phyloP scores from a whole-genome alignment of 35 echinoderm and acorn worm genomes.

The Ophioderma brevispina region DNA sequence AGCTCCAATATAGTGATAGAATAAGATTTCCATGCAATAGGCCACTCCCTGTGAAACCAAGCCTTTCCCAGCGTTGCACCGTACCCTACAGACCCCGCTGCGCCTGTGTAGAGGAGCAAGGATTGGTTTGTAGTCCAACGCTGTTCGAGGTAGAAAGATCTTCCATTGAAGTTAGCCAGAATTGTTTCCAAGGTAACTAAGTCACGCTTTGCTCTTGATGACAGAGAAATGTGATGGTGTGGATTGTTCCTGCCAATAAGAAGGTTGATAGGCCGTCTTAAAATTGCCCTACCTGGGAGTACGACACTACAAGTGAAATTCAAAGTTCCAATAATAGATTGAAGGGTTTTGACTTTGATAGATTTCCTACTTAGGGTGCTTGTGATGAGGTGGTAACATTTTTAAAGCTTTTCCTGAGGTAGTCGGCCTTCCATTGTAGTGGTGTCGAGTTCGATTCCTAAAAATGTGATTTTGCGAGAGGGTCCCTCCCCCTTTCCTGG shows the following conservation, averaged over 20 bases:
- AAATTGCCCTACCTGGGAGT: too few species aligned
- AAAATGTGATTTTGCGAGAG: neutral
- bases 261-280: too few species aligned
- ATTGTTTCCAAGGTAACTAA: too few species aligned
- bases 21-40: neutral
- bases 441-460: constrained; percentile 38
- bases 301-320: too few species aligned
- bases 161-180: too few species aligned
- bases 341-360: too few species aligned
- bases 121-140: too few species aligned
- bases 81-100: constrained; percentile 13
- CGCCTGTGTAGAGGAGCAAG: constrained; percentile 11
- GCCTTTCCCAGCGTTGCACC: neutral
- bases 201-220: too few species aligned
- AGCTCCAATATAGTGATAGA: neutral
- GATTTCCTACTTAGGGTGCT: neutral
- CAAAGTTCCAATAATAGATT: too few species aligned
- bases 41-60: constrained; percentile 24
- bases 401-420: constrained; percentile 7
- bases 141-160: too few species aligned
- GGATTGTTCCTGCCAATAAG: neutral
- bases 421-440: constrained; percentile 8
- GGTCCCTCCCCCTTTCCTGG: constrained; percentile 39
- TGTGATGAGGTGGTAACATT: neutral
- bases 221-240: neutral